Conservation (phyloP, 1,140 invertebrate species). For the Euglossa dilemma region DNA sequence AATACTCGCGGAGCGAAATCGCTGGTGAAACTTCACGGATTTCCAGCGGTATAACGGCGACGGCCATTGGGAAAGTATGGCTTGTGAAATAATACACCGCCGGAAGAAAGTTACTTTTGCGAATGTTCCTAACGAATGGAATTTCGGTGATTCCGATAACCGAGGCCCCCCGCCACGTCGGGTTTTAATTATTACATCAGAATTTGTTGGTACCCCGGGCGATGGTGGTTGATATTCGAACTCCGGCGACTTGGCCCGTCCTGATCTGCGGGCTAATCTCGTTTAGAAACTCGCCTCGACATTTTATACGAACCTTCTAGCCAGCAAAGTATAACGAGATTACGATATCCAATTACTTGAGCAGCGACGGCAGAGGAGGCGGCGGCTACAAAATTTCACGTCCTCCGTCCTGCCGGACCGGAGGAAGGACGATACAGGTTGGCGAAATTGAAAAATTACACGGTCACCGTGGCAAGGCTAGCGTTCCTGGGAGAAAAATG, state of each 20-base stretch:
- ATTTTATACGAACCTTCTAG: slow-evolving; percentile 66
- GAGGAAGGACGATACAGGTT: slow-evolving; percentile 17
- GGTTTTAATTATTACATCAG: slow-evolving; percentile 37
- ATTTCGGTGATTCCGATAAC: slow-evolving; percentile 19
- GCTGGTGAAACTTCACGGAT: too few species aligned
- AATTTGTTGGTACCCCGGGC: slow-evolving; percentile 30
- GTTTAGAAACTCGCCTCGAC: slow-evolving; percentile 65
- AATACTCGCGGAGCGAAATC: too few species aligned
- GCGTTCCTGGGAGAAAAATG: slow-evolving; percentile 5
- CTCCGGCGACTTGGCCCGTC: slow-evolving; percentile 39
- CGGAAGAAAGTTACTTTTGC: background rate
- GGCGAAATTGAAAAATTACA: slow-evolving; percentile 61
- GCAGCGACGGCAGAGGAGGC: background rate
- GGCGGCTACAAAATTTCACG: slow-evolving; percentile 61
- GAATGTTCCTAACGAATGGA: background rate
- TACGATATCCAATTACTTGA: slow-evolving; percentile 69
- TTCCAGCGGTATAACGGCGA: too few species aligned
- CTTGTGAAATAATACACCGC: slow-evolving; percentile 3
- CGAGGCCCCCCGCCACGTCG: background rate
- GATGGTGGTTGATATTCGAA: slow-evolving; percentile 41
- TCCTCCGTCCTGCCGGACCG: slow-evolving; percentile 31
- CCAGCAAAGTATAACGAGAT: slow-evolving; percentile 64
- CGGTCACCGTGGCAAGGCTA: slow-evolving; percentile 7
- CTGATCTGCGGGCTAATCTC: slow-evolving; percentile 64
- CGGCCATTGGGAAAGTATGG: background rate